phyloP scores from a whole-genome alignment of 2,888 invertebrate species.

The Amiota minor region DNA sequence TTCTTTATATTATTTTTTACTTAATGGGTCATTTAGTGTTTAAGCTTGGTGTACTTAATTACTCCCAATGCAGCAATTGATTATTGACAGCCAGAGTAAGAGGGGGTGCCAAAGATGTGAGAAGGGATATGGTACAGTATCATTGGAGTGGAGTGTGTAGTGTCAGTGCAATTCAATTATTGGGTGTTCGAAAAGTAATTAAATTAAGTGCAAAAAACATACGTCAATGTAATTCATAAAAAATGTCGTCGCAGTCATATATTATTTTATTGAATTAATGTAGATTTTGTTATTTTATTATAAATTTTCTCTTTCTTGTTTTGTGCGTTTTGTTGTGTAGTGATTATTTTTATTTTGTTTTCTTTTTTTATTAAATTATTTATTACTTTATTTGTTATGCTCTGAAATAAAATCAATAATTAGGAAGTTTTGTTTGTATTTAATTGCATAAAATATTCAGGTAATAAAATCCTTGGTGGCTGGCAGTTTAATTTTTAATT shows the following conservation, averaged over 20 bases:
- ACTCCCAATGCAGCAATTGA: slow-evolving; percentile 1
- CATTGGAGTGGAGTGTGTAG: neutral
- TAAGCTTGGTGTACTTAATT: slow-evolving; percentile 2
- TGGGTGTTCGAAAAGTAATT: slow-evolving; percentile 59
- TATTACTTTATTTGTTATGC: slow-evolving; percentile 24
- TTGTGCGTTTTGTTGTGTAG: neutral
- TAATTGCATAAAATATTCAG: slow-evolving; percentile 32
- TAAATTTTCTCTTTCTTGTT: neutral
- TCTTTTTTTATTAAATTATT: slow-evolving; percentile 31
- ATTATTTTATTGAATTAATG: neutral
- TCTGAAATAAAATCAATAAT: too few species aligned
- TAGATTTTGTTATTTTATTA: neutral
- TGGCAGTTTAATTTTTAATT: too few species aligned
- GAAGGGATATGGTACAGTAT: too few species aligned
- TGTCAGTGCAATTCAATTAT: neutral
- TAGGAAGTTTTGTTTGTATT: too few species aligned
- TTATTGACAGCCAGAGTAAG: neutral
- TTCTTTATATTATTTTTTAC: neutral
- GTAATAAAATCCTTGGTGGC: slow-evolving; percentile 21
- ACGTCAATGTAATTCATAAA: slow-evolving; percentile 42
- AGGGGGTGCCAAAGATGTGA: too few species aligned
- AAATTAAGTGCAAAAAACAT: slow-evolving; percentile 50
- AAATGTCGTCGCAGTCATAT: slow-evolving; percentile 3
- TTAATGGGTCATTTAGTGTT: slow-evolving; percentile 8
- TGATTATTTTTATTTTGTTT: neutral